Evolutionary conservation across 1,140 invertebrate genomes (phyloP).

Genomic region (Eurytemora carolleeae): DNA sequence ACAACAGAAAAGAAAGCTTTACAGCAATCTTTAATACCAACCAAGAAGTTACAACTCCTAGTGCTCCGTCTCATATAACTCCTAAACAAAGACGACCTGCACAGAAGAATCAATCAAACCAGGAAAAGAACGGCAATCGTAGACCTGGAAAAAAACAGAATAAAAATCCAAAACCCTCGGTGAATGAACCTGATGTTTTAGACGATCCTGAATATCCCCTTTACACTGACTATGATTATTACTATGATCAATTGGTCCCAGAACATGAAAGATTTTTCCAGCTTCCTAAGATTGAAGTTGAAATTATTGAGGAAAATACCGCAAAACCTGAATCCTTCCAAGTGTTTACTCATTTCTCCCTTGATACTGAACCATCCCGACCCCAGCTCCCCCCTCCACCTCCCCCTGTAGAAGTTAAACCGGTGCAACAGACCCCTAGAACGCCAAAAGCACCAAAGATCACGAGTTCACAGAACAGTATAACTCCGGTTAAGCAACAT

Average conservation of each 20-base stretch:
- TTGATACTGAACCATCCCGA: neutral
- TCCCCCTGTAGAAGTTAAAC: too few species aligned
- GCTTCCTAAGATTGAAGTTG: neutral
- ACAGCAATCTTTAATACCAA: too few species aligned
- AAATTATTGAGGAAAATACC: neutral
- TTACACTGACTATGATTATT: constrained; percentile 12
- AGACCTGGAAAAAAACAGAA: neutral
- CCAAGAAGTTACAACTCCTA: too few species aligned
- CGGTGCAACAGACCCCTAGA: too few species aligned
- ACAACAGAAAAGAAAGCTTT: too few species aligned
- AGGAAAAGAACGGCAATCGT: neutral
- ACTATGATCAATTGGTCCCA: constrained; percentile 13
- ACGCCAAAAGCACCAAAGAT: neutral
- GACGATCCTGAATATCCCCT: neutral
- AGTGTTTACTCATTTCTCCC: neutral
- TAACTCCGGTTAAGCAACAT: neutral
- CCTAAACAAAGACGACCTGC: neutral
- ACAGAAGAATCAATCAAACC: neutral
- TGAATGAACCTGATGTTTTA: neutral
- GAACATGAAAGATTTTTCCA: constrained; percentile 10
- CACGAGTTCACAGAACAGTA: neutral
- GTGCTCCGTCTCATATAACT: neutral
- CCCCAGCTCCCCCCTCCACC: neutral
- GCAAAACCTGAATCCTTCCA: neutral
- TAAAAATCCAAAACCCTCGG: neutral